These are phyloP conservation scores for Dendrolimus punctatus DNA, from an alignment of 1,140 invertebrate species.

Conservation along the genomic window DNA sequence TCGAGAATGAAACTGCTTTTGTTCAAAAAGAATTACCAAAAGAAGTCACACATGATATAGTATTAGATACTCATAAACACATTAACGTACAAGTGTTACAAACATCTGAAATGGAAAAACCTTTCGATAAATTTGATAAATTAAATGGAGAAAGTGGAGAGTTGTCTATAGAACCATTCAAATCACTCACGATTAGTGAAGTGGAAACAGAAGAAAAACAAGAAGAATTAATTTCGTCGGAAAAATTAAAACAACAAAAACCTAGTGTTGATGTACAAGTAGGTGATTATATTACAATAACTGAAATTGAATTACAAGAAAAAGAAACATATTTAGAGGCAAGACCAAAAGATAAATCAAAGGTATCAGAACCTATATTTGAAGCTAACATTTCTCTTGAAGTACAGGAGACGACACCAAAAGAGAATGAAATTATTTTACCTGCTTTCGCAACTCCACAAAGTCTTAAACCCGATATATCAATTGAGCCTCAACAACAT, in stretches of 20 bases:
- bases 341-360: slow-evolving; percentile 6
- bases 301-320: slow-evolving; percentile 30
- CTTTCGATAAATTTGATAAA: slow-evolving; percentile 11
- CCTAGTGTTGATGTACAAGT: slow-evolving; percentile 24
- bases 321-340: slow-evolving; percentile 24
- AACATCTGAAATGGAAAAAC: slow-evolving; percentile 27
- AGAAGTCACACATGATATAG: slow-evolving; percentile 17
- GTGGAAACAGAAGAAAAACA: slow-evolving; percentile 26
- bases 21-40: slow-evolving; percentile 16
- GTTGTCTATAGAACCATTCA: slow-evolving; percentile 24
- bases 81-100: slow-evolving; percentile 34
- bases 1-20: slow-evolving; percentile 37
- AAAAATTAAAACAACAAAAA: slow-evolving; percentile 17
- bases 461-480: slow-evolving; percentile 21
- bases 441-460: slow-evolving; percentile 7
- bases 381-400: slow-evolving; percentile 29
- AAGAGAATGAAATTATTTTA: slow-evolving; percentile 26
- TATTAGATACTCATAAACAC: slow-evolving; percentile 29
- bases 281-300: slow-evolving; percentile 33
- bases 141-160: slow-evolving; percentile 22
- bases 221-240: slow-evolving; percentile 19
- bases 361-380: slow-evolving; percentile 15
- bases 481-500: slow-evolving; percentile 39
- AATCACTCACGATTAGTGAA: slow-evolving; percentile 29
- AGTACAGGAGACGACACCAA: slow-evolving; percentile 34